Evolutionary conservation across 2,888 invertebrate genomes (phyloP).

Genomic region (Brachylomia viminalis): DNA sequence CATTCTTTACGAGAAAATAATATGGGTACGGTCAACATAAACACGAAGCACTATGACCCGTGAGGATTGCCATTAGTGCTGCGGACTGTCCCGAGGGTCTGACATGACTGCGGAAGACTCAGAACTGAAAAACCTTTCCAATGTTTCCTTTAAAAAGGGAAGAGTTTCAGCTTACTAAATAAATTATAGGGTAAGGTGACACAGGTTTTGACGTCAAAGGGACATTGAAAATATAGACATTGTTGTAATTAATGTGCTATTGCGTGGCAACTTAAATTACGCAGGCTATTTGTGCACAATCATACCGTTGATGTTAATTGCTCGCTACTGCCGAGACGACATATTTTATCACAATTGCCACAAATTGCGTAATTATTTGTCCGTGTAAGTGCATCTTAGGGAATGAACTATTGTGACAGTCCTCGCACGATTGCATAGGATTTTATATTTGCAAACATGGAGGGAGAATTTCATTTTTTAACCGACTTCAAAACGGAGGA

Average conservation of each 20-base stretch:
- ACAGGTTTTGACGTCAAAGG: background rate
- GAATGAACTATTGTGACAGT: no score
- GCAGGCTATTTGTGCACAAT: background rate
- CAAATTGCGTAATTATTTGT: background rate
- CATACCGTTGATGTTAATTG: background rate
- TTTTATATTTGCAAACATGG: no score
- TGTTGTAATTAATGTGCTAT: background rate
- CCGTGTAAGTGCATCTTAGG: no score
- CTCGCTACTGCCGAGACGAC: background rate
- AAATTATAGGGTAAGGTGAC: background rate
- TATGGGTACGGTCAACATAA: conserved; percentile 43
- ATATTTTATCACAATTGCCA: background rate
- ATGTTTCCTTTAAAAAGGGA: background rate
- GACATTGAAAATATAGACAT: background rate
- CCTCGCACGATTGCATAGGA: no score
- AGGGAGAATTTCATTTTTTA: no score
- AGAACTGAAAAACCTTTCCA: conserved; percentile 17
- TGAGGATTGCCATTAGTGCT: conserved; percentile 31
- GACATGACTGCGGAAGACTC: conserved; percentile 22
- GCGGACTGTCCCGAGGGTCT: conserved; percentile 13
- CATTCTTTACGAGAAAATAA: conserved; percentile 33
- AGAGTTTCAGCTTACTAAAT: conserved; percentile 20
- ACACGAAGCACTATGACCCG: conserved; percentile 43
- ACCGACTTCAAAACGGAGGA: no score
- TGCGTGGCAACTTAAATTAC: background rate